Base-by-base conservation (phyloP, 2,888 invertebrate species). In the Gymnoscelis rufifasciata region DNA sequence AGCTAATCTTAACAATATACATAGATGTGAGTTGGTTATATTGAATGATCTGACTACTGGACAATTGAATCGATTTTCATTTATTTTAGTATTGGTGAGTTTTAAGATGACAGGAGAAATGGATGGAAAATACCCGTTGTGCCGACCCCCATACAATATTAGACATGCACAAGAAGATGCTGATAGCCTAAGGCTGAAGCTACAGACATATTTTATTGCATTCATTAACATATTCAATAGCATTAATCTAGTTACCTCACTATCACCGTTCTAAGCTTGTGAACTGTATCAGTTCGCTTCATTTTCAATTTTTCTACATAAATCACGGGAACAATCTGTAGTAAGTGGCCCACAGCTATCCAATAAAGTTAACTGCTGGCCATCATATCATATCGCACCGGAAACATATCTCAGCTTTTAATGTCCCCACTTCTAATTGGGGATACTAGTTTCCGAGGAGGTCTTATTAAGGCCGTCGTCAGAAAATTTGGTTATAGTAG, bases 401-500 rank as follows among this genome's bases (percentile, higher is more conserved):
- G 81, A 81, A 71, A 73, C 76, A 79, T 78, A 73, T 72, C 69
- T 78, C 69, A 71, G 62, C 57, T 63, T 62, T 66, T 74, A 75
- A 78, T 75, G 72, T 71, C 62, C 43, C 56, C 46, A 43, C 51
- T 42, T 66, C 69, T 78, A 74, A 76, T 78, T 75, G 70, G 71
- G 62, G 65, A 67, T 60, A 65, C 60, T 57, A 41, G 43, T 35
- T 58, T 37, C 60, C 56, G 38, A 15, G 31, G 54, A 61, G 62
- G 64, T 40, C 49, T 59, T 56, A 56, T 55, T 55, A 56, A 55
- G 54, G 53, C 54, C 54, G 51, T 51, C 46, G 47, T 42, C 43
- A 47, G 46, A 44, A 31, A 41, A 45, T 45, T 31, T 45, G 30
- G 38, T n/a, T 42, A 29, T 1, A 23, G 50, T 50, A 49, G 10